Percentiles rank a stretch among this genome's conserved stretches.
phyloP scores from a whole-genome alignment of 2,797 vertebrate species.

The Coregonus sp. region DNA sequence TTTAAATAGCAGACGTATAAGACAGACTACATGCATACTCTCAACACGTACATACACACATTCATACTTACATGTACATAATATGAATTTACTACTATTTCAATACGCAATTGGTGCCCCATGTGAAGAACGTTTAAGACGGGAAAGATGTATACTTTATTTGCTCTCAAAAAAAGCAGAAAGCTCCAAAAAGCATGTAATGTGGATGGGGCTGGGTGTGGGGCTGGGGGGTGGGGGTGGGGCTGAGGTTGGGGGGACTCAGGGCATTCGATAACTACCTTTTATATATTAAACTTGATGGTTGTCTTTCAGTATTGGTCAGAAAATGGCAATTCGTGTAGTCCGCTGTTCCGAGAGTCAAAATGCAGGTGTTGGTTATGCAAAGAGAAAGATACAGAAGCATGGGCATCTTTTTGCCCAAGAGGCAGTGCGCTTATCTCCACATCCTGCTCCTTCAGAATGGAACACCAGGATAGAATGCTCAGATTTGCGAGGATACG shows the following conservation, averaged over 20 bases:
- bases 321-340: slow-evolving; percentile 7
- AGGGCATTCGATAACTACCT: neutral
- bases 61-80: slow-evolving; percentile 42
- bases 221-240: neutral
- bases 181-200: slow-evolving; percentile 9
- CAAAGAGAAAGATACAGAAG: neutral
- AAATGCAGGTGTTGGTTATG: slow-evolving; percentile 1
- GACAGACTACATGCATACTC: slow-evolving; percentile 49
- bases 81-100: slow-evolving; percentile 50
- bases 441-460: neutral
- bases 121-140: slow-evolving; percentile 9
- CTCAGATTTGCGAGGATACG: neutral
- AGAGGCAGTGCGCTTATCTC: neutral
- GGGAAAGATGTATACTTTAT: slow-evolving; percentile 12
- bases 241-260: neutral
- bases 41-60: slow-evolving; percentile 43
- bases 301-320: neutral
- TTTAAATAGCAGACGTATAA: slow-evolving; percentile 45
- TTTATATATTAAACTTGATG: slow-evolving; percentile 5
- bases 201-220: neutral
- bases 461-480: neutral
- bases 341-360: slow-evolving; percentile 9
- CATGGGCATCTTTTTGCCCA: neutral
- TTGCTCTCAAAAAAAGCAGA: slow-evolving; percentile 16
- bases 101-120: slow-evolving; percentile 38